Evolutionary conservation across 2,797 vertebrate genomes (phyloP).

Genomic region (Crossoptilon crossoptilon): DNA sequence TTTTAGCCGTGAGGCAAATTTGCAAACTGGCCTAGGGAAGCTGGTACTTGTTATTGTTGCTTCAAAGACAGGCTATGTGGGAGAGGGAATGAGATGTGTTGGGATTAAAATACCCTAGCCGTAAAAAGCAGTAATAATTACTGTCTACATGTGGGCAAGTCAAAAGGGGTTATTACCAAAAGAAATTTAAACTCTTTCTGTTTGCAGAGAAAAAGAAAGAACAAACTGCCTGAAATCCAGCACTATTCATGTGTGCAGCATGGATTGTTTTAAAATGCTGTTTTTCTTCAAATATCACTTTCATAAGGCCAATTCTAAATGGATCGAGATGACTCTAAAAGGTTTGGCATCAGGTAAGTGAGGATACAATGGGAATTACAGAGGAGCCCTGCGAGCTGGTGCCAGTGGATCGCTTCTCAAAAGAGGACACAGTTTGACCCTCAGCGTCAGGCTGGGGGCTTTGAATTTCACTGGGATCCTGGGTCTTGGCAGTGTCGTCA

Average conservation of each 20-base stretch:
- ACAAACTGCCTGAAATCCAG: slow-evolving; percentile 39
- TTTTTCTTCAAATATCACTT: slow-evolving; percentile 26
- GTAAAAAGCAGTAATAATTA: slow-evolving; percentile 77
- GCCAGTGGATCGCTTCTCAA: accelerated
- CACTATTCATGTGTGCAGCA: slow-evolving; percentile 14
- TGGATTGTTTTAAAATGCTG: background rate
- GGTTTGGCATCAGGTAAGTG: background rate
- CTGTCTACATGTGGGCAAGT: slow-evolving; percentile 65
- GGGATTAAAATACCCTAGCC: slow-evolving; percentile 69
- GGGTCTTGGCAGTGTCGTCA: background rate
- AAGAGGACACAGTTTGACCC: background rate
- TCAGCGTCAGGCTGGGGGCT: background rate
- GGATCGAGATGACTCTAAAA: background rate
- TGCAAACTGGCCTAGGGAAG: slow-evolving; percentile 65
- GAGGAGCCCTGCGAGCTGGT: background rate
- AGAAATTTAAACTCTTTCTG: slow-evolving; percentile 55
- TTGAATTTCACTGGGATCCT: background rate
- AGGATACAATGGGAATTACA: background rate
- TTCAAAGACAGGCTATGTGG: slow-evolving; percentile 72
- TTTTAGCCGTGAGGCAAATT: slow-evolving; percentile 57
- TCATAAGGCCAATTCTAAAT: background rate
- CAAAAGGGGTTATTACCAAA: slow-evolving; percentile 70
- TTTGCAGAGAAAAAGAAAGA: slow-evolving; percentile 42
- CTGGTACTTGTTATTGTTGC: slow-evolving; percentile 72
- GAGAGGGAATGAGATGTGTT: slow-evolving; percentile 70